phyloP scores from a whole-genome alignment of 1,140 invertebrate species.

The Panagrolaimus sp. region DNA sequence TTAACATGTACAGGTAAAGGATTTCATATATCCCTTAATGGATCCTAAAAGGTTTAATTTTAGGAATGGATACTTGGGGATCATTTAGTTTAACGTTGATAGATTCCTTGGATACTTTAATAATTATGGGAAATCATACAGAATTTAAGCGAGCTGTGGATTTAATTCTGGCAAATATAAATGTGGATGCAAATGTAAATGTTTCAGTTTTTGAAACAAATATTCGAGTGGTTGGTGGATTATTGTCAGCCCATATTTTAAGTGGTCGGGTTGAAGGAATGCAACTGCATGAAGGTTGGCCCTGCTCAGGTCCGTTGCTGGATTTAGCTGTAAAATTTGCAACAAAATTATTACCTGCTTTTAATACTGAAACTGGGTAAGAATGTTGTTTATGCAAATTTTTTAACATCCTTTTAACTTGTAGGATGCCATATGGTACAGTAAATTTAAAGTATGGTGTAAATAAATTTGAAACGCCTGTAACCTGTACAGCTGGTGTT shows the following conservation, averaged over 20 bases:
- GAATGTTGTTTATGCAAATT: no score
- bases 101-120: slow-evolving; percentile 89
- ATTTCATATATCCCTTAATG: slow-evolving; percentile 15
- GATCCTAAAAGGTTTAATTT: no score
- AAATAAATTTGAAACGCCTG: slow-evolving; percentile 83
- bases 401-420: no score
- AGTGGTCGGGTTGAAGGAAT: slow-evolving; percentile 62
- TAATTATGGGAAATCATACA: slow-evolving; percentile 86
- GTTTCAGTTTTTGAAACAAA: slow-evolving; percentile 99
- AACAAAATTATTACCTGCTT: slow-evolving; percentile 69
- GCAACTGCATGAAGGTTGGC: slow-evolving; percentile 75
- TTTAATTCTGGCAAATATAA: slow-evolving; percentile 70
- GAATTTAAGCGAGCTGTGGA: slow-evolving; percentile 85
- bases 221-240: slow-evolving; percentile 90
- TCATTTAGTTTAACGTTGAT: slow-evolving; percentile 94
- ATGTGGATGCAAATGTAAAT: slow-evolving; percentile 95
- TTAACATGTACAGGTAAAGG: slow-evolving; percentile 74
- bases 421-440: slow-evolving; percentile 98
- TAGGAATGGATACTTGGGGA: slow-evolving; percentile 88
- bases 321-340: slow-evolving; percentile 88
- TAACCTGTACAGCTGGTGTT: slow-evolving; percentile 94
- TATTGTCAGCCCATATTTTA: slow-evolving; percentile 89
- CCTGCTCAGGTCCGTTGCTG: slow-evolving; percentile 87
- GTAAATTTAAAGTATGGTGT: slow-evolving; percentile 84
- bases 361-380: slow-evolving; percentile 64